Evolutionary conservation across 2,888 invertebrate genomes (phyloP).

Genomic region (Pseudococcus jackbeardsleyi): DNA sequence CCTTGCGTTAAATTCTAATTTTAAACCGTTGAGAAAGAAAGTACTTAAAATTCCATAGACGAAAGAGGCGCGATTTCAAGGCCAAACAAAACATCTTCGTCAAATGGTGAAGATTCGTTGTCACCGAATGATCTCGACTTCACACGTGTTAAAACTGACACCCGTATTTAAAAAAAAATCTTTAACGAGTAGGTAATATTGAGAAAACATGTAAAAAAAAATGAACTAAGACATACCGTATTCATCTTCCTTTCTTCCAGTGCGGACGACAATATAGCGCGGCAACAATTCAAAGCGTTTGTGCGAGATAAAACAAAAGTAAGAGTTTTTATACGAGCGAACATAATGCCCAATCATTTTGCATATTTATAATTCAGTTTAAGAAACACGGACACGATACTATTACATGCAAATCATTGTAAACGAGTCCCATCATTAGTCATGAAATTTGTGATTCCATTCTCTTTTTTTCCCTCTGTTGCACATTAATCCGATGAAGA

Average conservation of each 20-base stretch:
- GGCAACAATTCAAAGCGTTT: constrained; percentile 42
- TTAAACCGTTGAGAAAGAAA: background rate
- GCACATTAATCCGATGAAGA: constrained; percentile 50
- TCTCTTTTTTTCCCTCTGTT: constrained; percentile 52
- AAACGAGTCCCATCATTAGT: constrained; percentile 62
- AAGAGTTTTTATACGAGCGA: constrained; percentile 56
- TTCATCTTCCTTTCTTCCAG: constrained; percentile 33
- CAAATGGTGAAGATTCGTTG: constrained; percentile 1
- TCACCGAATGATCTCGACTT: background rate
- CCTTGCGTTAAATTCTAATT: background rate
- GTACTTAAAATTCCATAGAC: background rate
- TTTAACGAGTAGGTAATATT: background rate
- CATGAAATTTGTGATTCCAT: constrained; percentile 59
- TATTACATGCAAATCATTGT: constrained; percentile 62
- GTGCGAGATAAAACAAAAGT: constrained; percentile 43
- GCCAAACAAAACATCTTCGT: constrained; percentile 27
- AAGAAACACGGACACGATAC: constrained; percentile 56
- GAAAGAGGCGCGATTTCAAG: constrained; percentile 11
- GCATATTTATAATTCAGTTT: constrained; percentile 59
- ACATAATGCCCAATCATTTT: constrained; percentile 59
- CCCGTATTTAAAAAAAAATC: background rate
- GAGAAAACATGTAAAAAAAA: background rate
- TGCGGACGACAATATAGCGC: constrained; percentile 9
- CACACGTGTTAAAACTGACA: background rate
- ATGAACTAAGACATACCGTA: constrained; percentile 23